A percentile compares a stretch with the other conserved stretches of the same genome.
Evolutionary conservation across 2,888 invertebrate genomes (phyloP).

Genomic region (Galerucella nymphaeae): DNA sequence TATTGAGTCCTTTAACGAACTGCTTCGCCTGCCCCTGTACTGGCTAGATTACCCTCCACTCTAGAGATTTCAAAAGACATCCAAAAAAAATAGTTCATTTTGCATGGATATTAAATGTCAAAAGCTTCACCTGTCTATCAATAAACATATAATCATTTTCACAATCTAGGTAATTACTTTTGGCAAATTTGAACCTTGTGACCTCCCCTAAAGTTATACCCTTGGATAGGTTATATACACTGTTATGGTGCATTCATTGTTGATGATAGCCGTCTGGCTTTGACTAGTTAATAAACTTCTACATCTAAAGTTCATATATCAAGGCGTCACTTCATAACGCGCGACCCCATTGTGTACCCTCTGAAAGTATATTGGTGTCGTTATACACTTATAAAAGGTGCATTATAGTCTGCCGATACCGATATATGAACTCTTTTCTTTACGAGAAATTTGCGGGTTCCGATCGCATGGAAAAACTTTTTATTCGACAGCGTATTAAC

Average conservation of each 20-base stretch:
- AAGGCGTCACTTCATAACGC: conserved; percentile 45
- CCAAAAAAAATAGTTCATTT: too few species aligned
- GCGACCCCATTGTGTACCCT: conserved; percentile 48
- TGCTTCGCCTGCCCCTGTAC: too few species aligned
- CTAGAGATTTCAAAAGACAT: too few species aligned
- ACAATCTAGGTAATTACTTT: too few species aligned
- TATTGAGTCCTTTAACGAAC: too few species aligned
- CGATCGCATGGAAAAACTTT: conserved; percentile 12
- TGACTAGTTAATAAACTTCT: conserved; percentile 50
- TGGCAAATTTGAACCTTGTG: conserved; percentile 13
- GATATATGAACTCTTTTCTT: conserved; percentile 33
- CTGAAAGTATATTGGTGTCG: conserved; percentile 47
- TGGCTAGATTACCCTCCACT: too few species aligned
- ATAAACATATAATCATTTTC: too few species aligned
- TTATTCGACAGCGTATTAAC: conserved; percentile 3
- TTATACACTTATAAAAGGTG: conserved; percentile 48
- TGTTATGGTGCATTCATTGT: conserved; percentile 45
- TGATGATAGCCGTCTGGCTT: conserved; percentile 50
- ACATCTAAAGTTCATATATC: conserved; percentile 51
- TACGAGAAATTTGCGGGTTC: conserved; percentile 17
- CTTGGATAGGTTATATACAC: conserved; percentile 16
- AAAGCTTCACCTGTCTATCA: too few species aligned
- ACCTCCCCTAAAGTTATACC: background rate
- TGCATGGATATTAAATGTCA: too few species aligned
- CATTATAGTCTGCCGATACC: conserved; percentile 47